phyloP scores from a whole-genome alignment of 2,888 invertebrate genomes.

The Melanotus villosus region DNA sequence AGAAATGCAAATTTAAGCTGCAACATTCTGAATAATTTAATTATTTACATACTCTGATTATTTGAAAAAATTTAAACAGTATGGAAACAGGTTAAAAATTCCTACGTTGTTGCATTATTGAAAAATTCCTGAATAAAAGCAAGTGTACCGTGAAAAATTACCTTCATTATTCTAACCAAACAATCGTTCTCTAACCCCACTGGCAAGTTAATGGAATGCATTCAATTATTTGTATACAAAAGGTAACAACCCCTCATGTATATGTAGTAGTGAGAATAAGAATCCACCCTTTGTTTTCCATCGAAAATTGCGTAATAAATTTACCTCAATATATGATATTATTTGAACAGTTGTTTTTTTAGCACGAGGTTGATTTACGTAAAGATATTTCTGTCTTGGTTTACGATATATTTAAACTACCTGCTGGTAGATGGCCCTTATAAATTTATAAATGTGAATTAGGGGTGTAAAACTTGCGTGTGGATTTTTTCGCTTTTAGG shows the following conservation, averaged over 20 bases:
- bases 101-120: not conserved
- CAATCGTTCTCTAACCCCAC: not conserved
- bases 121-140: not conserved
- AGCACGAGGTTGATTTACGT: not conserved
- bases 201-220: constrained; percentile 1
- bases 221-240: constrained; percentile 4
- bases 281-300: constrained; percentile 3
- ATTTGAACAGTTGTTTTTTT: not conserved
- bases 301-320: not conserved
- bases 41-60: no score
- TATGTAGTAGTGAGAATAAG: not conserved
- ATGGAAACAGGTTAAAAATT: no score
- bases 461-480: not conserved
- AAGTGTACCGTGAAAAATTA: not conserved
- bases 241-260: constrained; percentile 10
- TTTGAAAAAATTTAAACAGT: no score
- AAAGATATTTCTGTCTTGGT: not conserved
- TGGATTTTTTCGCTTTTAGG: no score
- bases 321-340: not conserved
- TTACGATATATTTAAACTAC: not conserved
- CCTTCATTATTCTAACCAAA: not conserved
- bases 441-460: not conserved
- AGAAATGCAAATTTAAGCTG: no score
- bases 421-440: not conserved
- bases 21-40: no score